Evolutionary conservation across 2,888 invertebrate genomes (phyloP), one percentile per base, ranked within the genome.

Genomic region (Machimus atricapillus): DNA sequence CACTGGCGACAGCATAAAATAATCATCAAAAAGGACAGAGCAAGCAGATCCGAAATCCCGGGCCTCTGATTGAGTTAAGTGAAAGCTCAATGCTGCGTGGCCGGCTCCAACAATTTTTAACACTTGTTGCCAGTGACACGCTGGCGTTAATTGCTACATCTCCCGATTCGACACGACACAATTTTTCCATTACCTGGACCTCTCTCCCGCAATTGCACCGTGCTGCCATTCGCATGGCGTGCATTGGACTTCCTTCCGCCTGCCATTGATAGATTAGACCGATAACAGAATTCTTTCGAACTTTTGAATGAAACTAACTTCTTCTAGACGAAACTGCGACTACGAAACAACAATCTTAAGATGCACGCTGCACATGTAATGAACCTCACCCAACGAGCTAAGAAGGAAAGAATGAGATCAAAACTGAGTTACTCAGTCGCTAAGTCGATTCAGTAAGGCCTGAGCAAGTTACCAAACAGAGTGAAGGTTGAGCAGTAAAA

Each of bases 141-240:
- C 86, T 86, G 77, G 56, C 77, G 76, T 2, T 77, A 37, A 85
- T 46, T 31, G 14, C 43, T 12, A 31, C 23, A 23, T 52, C 14
- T 81, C 31, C n/a, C 52, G 52, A 52, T 66, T 37, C 37, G 40
- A 19, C 16, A 40, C 83, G 27, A 66, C 23, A 66, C 66, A 66
- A 27, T 66, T 66, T 19, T 19, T 66, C 66, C 12, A 37, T 92
- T 92, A 93, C 93, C 93, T 93, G 93, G 92, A 89, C 93, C 93
- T 90, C 93, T 91, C 90, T 93, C 92, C 52, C 92, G 92, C 89
- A 93, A 89, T 89, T 91, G 90, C 87, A 90, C 90, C 88, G 90
- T 90, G 89, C 90, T 91, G 83, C 91, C 91, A 89, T 91, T 91
- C 8, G 9, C 34, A 0, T 56, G 81, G 89, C 92, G 91, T 89